Evolutionary conservation across 2,113 vertebrate species (phyloP), one percentile per base, ranked within the genome.

Genomic region (Varanus komodoensis): DNA sequence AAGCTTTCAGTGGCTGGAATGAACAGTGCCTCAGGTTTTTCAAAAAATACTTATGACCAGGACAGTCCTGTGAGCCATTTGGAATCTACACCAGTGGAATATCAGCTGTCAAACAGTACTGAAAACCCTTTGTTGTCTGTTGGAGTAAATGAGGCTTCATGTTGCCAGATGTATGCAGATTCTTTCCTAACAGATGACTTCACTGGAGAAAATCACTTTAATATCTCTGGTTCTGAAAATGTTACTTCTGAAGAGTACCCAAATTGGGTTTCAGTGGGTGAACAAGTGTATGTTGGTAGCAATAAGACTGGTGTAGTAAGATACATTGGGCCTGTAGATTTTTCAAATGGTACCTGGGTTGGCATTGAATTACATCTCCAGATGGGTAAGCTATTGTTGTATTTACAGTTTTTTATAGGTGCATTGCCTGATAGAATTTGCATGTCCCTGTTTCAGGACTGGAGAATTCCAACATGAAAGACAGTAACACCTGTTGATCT

Each of bases 281-380:
- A 98, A 82, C 96, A 97, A 90, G 97, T 98, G 91, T 98, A 96
- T 94, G 96, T 98, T 94, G 98, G 98, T 85, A 98, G 93, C 87
- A 96, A 96, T 91, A 97, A 97, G 90, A 96, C 93, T 87, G 97
- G 97, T 86, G 97, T 92, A 0, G 95, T 98, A 90, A 97, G 97
- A 95, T 98, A 98, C 0, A 71, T 98, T 68, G 98, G 98, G 89
- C 97, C 97, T 0, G 97, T 98, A 90, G 98, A 98, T 96, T 98
- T 99, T 91, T 98, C 98, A 27, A 92, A 97, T 95, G 98, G 97
- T 52, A 95, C 97, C 93, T 98, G 98, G 98, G 96, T 98, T 87
- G 97, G 97, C 81, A 96, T 98, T 90, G 97, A 98, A 94, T 97
- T 98, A 83, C 97, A 97, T 77, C 93, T 97, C 95, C 97, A 97